Conservation (phyloP, 1,140 invertebrate genomes). For the Bemisia tabaci region DNA sequence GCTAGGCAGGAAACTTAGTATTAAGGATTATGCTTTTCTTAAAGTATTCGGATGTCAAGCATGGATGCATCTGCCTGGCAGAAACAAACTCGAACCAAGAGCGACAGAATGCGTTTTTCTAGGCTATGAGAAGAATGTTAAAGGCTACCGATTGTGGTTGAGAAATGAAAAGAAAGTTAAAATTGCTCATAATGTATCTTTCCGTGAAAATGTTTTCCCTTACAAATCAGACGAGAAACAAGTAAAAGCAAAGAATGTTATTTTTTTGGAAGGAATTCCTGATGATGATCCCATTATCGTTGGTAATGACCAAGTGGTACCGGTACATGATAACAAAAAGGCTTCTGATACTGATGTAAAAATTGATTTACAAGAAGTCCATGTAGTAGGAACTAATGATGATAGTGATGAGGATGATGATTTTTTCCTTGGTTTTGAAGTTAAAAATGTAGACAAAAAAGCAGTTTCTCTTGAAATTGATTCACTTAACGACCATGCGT, state of each 20-base stretch:
- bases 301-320: too few relatives aligned
- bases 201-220: constrained; percentile 1
- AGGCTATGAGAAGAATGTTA: constrained; percentile 1
- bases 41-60: neutral
- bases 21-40: neutral
- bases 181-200: neutral
- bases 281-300: neutral
- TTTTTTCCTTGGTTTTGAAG: neutral
- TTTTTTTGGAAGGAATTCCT: neutral
- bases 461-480: too few relatives aligned
- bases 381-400: too few relatives aligned
- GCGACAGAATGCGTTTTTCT: neutral
- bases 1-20: neutral
- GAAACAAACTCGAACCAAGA: neutral
- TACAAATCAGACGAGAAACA: neutral
- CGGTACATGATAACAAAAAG: too few relatives aligned
- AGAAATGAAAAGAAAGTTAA: neutral
- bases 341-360: too few relatives aligned
- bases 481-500: too few relatives aligned
- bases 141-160: neutral
- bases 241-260: neutral
- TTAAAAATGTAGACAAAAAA: neutral
- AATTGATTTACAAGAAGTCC: too few relatives aligned
- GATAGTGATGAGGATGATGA: too few relatives aligned
- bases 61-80: neutral